These are phyloP conservation scores for Hypercompe scribonia DNA, from an alignment of 2,888 invertebrate genomes.

Conservation along the genomic window DNA sequence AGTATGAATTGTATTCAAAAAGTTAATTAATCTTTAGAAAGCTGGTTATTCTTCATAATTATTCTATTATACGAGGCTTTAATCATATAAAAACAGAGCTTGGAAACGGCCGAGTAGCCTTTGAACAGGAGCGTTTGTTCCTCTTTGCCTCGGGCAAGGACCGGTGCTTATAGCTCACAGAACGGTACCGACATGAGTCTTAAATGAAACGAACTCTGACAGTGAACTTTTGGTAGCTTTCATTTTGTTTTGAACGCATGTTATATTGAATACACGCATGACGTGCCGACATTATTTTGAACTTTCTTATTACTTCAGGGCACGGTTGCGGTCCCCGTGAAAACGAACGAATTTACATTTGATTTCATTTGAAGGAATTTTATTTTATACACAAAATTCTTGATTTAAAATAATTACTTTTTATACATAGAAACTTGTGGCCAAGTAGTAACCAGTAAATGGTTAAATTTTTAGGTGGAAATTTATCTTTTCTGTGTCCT, in stretches of 20 bases:
- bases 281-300: not conserved
- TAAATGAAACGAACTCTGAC: constrained; percentile 32
- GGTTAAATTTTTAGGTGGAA: no score
- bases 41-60: not conserved
- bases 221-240: constrained; percentile 15
- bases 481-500: no score
- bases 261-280: constrained; percentile 7
- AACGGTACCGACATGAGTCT: constrained; percentile 33
- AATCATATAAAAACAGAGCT: constrained; percentile 44
- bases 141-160: constrained; percentile 40
- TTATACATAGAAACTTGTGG: no score
- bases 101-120: constrained; percentile 30
- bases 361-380: not conserved
- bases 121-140: constrained; percentile 24
- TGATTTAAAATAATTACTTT: not conserved
- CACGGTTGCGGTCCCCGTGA: not conserved
- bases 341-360: not conserved
- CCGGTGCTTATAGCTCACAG: constrained; percentile 33
- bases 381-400: not conserved
- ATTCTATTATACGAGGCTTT: constrained; percentile 20
- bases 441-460: no score
- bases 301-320: constrained; percentile 6
- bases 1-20: not conserved
- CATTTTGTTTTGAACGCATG: constrained; percentile 17
- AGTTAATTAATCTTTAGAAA: not conserved